Evolutionary conservation across 2,797 vertebrate genomes (phyloP).

Genomic region (Austrolebias charrua): DNA sequence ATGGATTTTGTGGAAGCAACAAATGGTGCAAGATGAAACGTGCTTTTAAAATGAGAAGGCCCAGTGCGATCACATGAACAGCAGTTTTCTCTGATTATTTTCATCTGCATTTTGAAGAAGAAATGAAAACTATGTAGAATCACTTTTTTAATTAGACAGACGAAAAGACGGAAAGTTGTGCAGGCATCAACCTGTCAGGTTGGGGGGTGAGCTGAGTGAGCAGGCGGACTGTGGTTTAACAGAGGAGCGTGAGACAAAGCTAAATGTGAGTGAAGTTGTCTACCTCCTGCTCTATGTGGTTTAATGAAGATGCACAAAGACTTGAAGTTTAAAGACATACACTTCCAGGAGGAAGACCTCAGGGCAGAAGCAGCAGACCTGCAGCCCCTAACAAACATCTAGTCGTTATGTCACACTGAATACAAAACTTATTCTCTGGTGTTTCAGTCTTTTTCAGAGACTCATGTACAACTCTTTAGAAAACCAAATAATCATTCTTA

Average conservation of each 20-base stretch:
- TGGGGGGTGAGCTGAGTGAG: slow-evolving; percentile 4
- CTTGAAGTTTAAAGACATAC: not conserved
- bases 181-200: not conserved
- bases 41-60: not conserved
- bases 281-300: not conserved
- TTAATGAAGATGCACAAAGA: not conserved
- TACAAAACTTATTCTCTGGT: too few species aligned
- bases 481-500: too few species aligned
- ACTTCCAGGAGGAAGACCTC: not conserved
- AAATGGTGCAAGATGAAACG: not conserved
- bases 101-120: slow-evolving; percentile 1
- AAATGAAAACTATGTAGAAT: not conserved
- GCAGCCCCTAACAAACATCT: not conserved
- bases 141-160: not conserved
- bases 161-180: not conserved
- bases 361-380: not conserved
- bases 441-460: too few species aligned
- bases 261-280: not conserved
- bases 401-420: too few species aligned
- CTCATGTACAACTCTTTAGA: too few species aligned
- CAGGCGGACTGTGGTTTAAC: slow-evolving; percentile 50
- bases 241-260: slow-evolving; percentile 10
- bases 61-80: not conserved
- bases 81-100: too few species aligned
- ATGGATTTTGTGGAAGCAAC: slow-evolving; percentile 6